Evolutionary conservation across 2,113 vertebrate genomes (phyloP).

Genomic region (Chrysemys picta): DNA sequence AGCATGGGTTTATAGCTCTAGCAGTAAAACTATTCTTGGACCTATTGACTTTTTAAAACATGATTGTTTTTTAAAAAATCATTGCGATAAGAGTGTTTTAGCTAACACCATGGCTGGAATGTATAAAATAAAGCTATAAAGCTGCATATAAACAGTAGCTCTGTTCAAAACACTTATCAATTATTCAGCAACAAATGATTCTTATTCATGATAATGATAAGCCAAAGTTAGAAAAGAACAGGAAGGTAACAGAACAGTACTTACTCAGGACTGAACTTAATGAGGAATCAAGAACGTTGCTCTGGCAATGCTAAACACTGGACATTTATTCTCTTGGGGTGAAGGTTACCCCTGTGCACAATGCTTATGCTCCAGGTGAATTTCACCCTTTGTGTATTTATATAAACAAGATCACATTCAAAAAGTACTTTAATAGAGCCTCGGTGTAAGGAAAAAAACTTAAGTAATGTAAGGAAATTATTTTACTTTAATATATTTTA

Average conservation of each 20-base stretch:
- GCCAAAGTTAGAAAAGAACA: not conserved
- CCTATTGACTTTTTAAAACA: not conserved
- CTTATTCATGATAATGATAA: not conserved
- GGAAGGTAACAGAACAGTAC: not conserved
- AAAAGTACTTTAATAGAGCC: not conserved
- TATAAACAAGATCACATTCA: not conserved
- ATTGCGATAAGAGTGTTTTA: not conserved
- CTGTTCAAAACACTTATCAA: not conserved
- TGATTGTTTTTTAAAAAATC: not conserved
- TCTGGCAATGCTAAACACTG: not conserved
- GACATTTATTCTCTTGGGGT: accelerated
- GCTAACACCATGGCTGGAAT: not conserved
- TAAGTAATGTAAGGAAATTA: not conserved
- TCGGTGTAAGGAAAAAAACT: not conserved
- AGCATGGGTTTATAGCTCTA: not conserved
- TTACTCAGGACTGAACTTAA: not conserved
- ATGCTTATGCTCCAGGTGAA: not conserved
- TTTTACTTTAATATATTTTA: not conserved
- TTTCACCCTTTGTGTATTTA: not conserved
- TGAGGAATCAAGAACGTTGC: not conserved
- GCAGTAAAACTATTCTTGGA: not conserved
- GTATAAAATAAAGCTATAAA: not conserved
- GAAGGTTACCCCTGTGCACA: not conserved
- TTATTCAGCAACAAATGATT: not conserved
- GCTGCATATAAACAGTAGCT: not conserved